Conservation (phyloP, 2,797 vertebrate species). For the Taeniopygia guttata region DNA sequence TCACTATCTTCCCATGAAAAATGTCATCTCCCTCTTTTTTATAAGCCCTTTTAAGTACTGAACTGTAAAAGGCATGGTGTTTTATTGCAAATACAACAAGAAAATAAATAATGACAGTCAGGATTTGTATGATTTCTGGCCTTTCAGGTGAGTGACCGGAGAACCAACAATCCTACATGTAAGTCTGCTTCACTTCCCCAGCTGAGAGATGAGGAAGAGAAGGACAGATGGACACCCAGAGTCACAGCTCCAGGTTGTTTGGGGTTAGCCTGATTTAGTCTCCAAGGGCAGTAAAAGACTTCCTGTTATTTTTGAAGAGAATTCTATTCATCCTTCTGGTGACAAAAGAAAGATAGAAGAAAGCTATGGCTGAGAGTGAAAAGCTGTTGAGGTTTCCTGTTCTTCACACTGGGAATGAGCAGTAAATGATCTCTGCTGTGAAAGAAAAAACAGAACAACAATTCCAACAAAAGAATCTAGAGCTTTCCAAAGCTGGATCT, state of each 20-base stretch:
- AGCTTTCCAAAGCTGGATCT: not conserved
- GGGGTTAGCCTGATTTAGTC: not conserved
- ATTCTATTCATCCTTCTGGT: constrained; percentile 18
- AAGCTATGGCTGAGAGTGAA: constrained; percentile 14
- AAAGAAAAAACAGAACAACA: constrained; percentile 6
- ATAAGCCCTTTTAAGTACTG: not conserved
- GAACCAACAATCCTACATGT: not conserved
- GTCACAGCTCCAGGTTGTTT: not conserved
- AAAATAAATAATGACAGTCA: not conserved
- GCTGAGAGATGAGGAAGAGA: not conserved
- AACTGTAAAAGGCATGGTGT: not conserved
- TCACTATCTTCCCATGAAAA: not conserved
- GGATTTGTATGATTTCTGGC: not conserved
- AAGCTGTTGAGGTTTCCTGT: constrained; percentile 28
- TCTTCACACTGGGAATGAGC: constrained; percentile 4
- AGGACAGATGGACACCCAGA: rapidly evolving
- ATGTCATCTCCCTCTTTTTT: not conserved
- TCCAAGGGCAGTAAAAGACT: not conserved
- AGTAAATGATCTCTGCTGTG: not conserved
- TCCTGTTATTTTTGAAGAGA: constrained; percentile 31
- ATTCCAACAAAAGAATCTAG: not conserved
- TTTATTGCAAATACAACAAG: not conserved
- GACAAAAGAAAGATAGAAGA: constrained; percentile 28
- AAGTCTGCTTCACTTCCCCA: not conserved
- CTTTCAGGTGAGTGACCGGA: not conserved